A percentile compares a stretch with the other conserved stretches of the same genome.
These are phyloP conservation scores for Vombatus ursinus DNA, from an alignment of 2,113 vertebrate genomes.

Conservation along the genomic window DNA sequence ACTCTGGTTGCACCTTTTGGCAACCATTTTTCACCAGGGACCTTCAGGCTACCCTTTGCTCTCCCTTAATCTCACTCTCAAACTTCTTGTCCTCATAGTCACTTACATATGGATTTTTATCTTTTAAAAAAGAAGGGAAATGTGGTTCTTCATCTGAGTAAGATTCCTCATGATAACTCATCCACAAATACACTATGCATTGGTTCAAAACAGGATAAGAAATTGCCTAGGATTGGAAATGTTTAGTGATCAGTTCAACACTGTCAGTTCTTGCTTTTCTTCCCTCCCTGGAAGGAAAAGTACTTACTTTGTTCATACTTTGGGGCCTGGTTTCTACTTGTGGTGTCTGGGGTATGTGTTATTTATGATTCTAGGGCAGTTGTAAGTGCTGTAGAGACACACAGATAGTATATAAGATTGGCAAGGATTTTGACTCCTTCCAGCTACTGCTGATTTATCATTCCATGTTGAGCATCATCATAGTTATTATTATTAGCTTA, in stretches of 20 bases:
- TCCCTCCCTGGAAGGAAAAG: background rate
- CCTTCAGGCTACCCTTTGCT: background rate
- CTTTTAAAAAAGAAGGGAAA: background rate
- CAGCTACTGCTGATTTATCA: background rate
- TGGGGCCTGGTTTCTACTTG: background rate
- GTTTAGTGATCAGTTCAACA: background rate
- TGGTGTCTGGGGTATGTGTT: background rate
- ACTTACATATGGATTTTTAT: background rate
- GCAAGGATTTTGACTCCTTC: too few relatives aligned
- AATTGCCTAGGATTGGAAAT: background rate
- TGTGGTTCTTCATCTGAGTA: background rate
- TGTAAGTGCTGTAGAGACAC: background rate
- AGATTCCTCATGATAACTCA: background rate
- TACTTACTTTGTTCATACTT: background rate
- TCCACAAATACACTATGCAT: background rate
- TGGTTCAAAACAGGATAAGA: background rate
- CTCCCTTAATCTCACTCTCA: background rate
- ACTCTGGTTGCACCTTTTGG: background rate
- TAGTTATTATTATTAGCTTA: background rate
- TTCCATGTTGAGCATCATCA: background rate
- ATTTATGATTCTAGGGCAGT: background rate
- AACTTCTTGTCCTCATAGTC: background rate
- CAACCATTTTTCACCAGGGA: background rate
- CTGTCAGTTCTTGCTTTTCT: background rate
- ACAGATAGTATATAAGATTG: background rate